phyloP scores from a whole-genome alignment of 1,140 invertebrate species.

The Tetramorium simillimum region DNA sequence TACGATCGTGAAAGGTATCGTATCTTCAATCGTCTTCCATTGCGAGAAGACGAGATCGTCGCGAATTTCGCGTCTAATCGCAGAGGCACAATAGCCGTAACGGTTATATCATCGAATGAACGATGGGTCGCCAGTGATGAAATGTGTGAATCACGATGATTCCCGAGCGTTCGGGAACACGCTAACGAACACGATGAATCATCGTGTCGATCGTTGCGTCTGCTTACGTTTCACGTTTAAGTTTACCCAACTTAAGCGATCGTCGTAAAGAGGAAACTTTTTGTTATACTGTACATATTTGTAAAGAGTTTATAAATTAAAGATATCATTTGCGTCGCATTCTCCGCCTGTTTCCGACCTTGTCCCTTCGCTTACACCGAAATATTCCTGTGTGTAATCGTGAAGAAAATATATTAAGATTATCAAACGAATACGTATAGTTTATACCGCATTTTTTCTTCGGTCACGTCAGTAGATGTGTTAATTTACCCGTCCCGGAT shows the following conservation, averaged over 20 bases:
- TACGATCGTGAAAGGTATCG: neutral
- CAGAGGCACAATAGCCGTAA: neutral
- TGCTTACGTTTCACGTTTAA: constrained; percentile 65
- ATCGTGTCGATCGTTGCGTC: constrained; percentile 45
- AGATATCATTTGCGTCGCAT: constrained; percentile 74
- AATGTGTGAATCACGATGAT: constrained; percentile 67
- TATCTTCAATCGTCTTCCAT: constrained; percentile 9
- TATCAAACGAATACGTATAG: neutral
- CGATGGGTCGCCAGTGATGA: neutral
- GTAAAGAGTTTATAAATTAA: constrained; percentile 82
- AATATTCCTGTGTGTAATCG: neutral
- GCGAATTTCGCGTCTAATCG: neutral
- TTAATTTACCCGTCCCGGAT: neutral
- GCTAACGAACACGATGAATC: constrained; percentile 57
- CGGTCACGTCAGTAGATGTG: neutral
- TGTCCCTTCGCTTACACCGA: neutral
- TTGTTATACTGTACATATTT: constrained; percentile 84
- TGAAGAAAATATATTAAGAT: constrained; percentile 3
- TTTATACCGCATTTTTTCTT: neutral
- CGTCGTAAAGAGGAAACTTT: constrained; percentile 51
- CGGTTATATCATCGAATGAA: neutral
- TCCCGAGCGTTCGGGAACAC: constrained; percentile 21
- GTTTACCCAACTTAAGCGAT: constrained; percentile 21
- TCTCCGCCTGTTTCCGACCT: constrained; percentile 27
- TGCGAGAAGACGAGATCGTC: constrained; percentile 3